Evolutionary conservation across 1,140 invertebrate species (phyloP).

Genomic region (Platyscapa corneri): DNA sequence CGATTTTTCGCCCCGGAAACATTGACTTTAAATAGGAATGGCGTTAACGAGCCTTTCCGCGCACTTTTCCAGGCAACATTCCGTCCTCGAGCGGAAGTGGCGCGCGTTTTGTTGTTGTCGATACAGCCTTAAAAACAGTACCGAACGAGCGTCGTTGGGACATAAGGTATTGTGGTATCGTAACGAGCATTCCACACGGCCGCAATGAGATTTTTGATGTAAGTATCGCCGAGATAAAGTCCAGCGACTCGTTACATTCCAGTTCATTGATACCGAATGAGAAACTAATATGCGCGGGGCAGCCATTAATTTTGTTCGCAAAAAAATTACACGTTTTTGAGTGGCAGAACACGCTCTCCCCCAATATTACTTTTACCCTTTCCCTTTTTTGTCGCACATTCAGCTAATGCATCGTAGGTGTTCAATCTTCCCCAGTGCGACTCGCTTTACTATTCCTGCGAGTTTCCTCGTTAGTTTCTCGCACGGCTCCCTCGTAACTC

Average conservation of each 20-base stretch:
- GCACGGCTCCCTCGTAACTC: conserved; percentile 23
- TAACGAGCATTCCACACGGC: background rate
- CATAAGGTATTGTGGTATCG: background rate
- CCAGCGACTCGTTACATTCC: background rate
- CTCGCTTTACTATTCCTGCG: conserved; percentile 1
- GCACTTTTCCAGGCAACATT: too few species aligned
- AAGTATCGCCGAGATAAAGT: background rate
- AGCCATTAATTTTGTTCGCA: background rate
- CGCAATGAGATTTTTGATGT: background rate
- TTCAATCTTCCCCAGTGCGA: background rate
- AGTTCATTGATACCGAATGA: background rate
- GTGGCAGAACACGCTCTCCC: background rate
- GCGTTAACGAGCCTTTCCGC: too few species aligned
- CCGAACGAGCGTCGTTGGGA: too few species aligned
- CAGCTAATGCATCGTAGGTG: conserved; percentile 25
- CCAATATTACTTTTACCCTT: background rate
- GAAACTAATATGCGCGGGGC: background rate
- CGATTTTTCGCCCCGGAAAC: too few species aligned
- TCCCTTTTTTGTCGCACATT: conserved; percentile 36
- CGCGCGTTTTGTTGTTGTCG: too few species aligned
- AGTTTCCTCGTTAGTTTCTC: conserved; percentile 46
- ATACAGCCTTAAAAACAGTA: too few species aligned
- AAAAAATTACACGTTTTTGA: background rate
- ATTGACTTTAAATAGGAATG: too few species aligned
- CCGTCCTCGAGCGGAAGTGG: too few species aligned